phyloP scores from a whole-genome alignment of 2,113 vertebrate species.

The Nanorana parkeri region DNA sequence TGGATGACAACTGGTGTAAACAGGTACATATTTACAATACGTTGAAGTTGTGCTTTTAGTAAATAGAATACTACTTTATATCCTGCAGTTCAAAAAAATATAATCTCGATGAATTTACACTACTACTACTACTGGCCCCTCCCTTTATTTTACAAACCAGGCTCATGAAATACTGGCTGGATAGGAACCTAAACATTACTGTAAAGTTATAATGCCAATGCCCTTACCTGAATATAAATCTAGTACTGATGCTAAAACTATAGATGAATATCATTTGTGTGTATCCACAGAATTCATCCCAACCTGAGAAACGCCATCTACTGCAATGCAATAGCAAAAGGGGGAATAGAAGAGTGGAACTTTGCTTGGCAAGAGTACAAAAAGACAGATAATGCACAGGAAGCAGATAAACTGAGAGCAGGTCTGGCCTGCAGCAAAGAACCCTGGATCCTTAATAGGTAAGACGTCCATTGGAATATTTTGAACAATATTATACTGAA shows the following conservation, averaged over 20 bases:
- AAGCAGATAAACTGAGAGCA: slow-evolving; percentile 81
- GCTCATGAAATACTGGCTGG: too few relatives aligned
- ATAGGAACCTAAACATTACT: too few relatives aligned
- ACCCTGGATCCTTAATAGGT: slow-evolving; percentile 89
- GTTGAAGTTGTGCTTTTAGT: too few relatives aligned
- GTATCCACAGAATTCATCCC: slow-evolving; percentile 76
- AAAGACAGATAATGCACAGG: slow-evolving; percentile 73
- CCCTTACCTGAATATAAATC: too few relatives aligned
- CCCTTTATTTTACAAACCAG: too few relatives aligned
- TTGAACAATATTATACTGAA: too few relatives aligned
- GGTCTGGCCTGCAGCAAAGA: slow-evolving; percentile 82
- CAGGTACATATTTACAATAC: neutral
- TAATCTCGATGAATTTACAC: too few relatives aligned
- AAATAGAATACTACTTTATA: too few relatives aligned
- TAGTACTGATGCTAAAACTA: too few relatives aligned
- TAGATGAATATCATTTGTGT: neutral
- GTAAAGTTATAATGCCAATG: too few relatives aligned
- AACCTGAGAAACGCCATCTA: slow-evolving; percentile 88
- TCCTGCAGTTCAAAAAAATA: too few relatives aligned
- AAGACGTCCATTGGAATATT: neutral
- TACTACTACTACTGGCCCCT: too few relatives aligned
- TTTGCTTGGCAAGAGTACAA: slow-evolving; percentile 84
- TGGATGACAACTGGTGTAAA: slow-evolving; percentile 68
- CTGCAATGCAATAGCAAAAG: slow-evolving; percentile 82
- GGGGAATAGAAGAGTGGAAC: slow-evolving; percentile 79